phyloP scores from a whole-genome alignment of 2,888 invertebrate genomes.

The Dasypolia templi region DNA sequence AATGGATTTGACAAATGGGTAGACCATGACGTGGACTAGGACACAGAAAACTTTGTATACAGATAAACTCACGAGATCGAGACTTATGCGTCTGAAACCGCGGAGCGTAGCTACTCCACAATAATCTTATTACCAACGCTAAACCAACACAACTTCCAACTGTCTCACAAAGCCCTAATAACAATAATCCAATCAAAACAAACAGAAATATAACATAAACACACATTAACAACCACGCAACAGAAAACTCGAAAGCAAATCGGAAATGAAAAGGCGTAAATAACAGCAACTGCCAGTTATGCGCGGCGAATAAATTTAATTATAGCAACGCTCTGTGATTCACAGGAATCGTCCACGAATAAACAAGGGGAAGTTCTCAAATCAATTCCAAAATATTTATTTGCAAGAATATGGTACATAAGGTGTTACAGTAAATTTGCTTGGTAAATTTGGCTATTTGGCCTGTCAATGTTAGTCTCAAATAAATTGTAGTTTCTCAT shows the following conservation, averaged over 20 bases:
- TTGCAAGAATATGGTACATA: no score
- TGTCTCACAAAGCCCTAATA: background rate
- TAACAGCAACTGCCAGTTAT: conserved; percentile 78
- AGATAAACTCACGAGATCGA: no score
- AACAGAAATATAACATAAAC: conserved; percentile 53
- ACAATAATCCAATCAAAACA: conserved; percentile 28
- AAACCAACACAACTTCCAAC: background rate
- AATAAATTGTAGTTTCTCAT: no score
- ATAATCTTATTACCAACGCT: background rate
- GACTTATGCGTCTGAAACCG: no score
- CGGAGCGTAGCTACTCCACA: no score
- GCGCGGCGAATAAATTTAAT: conserved; percentile 84
- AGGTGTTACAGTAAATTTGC: no score
- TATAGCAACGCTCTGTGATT: conserved; percentile 77
- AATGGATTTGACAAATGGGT: no score
- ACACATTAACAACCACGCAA: conserved; percentile 67
- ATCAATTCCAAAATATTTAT: no score
- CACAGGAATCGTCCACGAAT: conserved; percentile 57
- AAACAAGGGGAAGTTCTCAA: conserved; percentile 67
- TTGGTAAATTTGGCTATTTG: no score
- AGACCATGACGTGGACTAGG: no score
- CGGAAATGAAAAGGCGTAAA: conserved; percentile 83
- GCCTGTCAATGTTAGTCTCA: no score
- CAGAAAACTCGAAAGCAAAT: conserved; percentile 73
- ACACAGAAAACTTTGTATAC: no score